Evolutionary conservation across 92 coral and sea anemone species (phyloP), one percentile per base, ranked within the genome.

Genomic region (Porites divaricata): DNA sequence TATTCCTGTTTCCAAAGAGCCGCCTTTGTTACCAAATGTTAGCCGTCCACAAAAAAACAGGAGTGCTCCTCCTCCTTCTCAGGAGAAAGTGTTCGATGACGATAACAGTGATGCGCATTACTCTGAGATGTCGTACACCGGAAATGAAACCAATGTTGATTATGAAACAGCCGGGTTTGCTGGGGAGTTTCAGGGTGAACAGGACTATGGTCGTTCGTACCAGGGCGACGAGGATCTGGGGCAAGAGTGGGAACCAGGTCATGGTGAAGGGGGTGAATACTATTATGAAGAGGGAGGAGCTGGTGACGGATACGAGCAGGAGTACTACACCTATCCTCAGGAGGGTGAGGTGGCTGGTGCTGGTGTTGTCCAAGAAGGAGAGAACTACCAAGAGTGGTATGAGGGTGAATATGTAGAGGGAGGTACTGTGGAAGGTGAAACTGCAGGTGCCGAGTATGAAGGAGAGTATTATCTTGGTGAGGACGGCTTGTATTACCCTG

Each of bases 331-430:
- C 50, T 54, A 83, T 16, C 19, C 28, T 12, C 52, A 74, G 25
- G 81, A 83, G 58, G 73, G 65, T 56, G 74, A 83, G 2, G 65
- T 52, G 16, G 83, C 73, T 15, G 74, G 64, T 1, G 59, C 59
- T 54, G 83, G 83, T 8, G 74, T 45, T 12, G 8, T 26, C 8
- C 83, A 79, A 11, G 72, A 65, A 56, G 80, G 26, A 25, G 65
- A 72, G 57, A 23, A 83, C 59, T 54, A 54, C 8, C 73, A 75
- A 65, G 87, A 75, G 72, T 75, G 81, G 81, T 80, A 78, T 74
- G 90, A 88, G 64, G 87, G 84, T 20, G 87, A 83, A 70, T 72
- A 85, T 52, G 52, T 77, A 1, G 87, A 85, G 59, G 74, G 63
- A 73, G 84, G 83, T 68, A 45, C 45, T 35, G 45, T 14, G 13